phyloP scores from a whole-genome alignment of 2,888 invertebrate species.

The Nomada hirtipes region DNA sequence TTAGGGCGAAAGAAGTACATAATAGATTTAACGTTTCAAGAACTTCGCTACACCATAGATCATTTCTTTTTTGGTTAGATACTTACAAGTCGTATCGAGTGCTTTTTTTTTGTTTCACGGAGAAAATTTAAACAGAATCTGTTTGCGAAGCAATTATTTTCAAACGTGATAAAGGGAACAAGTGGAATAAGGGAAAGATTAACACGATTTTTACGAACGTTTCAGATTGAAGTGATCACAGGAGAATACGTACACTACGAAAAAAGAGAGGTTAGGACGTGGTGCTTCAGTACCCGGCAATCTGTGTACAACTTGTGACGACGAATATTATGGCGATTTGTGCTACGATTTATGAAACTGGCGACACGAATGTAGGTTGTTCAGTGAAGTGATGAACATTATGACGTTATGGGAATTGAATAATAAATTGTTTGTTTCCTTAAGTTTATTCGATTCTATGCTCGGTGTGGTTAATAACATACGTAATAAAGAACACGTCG shows the following conservation, averaged over 20 bases:
- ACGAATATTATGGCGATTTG: constrained; percentile 55
- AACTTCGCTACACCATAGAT: not conserved
- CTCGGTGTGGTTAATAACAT: constrained; percentile 53
- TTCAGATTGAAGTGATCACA: constrained; percentile 66
- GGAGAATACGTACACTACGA: constrained; percentile 38
- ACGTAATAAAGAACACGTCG: constrained; percentile 51
- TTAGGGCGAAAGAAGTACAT: constrained; percentile 38
- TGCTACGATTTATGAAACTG: constrained; percentile 26
- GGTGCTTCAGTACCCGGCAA: constrained; percentile 57
- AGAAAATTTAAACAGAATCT: not conserved
- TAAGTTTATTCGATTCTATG: constrained; percentile 57
- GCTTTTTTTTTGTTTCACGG: not conserved
- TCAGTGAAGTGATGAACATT: constrained; percentile 42
- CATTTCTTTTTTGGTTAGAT: constrained; percentile 46
- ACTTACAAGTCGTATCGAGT: constrained; percentile 30
- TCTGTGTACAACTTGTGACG: constrained; percentile 34
- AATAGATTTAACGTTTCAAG: not conserved
- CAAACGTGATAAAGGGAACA: not conserved
- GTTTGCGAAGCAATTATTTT: constrained; percentile 1
- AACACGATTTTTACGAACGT: constrained; percentile 54
- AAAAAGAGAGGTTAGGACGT: constrained; percentile 64
- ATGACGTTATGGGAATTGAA: constrained; percentile 49
- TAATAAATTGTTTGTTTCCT: constrained; percentile 59
- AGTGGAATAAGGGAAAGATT: constrained; percentile 12
- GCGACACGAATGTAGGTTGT: constrained; percentile 18